Base-by-base conservation (phyloP, 2,888 invertebrate species). In the Nemapogon koenigi region DNA sequence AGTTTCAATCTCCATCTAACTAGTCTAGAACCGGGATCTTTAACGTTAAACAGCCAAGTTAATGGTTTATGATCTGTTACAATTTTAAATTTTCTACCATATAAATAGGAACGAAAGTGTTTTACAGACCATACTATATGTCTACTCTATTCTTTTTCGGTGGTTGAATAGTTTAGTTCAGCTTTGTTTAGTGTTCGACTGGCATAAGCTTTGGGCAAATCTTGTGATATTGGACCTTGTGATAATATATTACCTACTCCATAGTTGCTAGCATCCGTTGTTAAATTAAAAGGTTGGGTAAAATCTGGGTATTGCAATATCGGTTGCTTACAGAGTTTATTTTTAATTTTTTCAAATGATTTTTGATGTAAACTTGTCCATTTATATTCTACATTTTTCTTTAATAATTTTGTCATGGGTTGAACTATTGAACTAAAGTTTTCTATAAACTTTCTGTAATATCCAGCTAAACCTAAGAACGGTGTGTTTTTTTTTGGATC, bases 91-190 rank as follows among this genome's bases (percentile, higher is more conserved):
- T 54, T 46, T 19, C 49, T 46, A 11, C 62, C 63, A 22, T 22
- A 22, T 10, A 22, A 22, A 39, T 50, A 66, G 3, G 62, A 57
- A 19, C 59, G 15, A 41, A 62, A 67, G 41, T 59, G 47, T 45
- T 59, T 53, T 1, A 45, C 41, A 6, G 44, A 46, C 53, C 55
- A 62, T 3, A 64, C 47, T 6, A 68, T 58, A 0, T 58, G 55
- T 35, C 65, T 37, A n/a, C n/a, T n/a, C 2, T 62, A 39, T 49
- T 66, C 62, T 30, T 49, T 50, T 47, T 69, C 62, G 1, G 47
- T 62, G 1, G 59, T 57, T 2, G 46, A 45, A 40, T 66, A 66
- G 33, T 60, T 64, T 4, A 17, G 22, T 50, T 62, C 59, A 0
- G 51, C 46, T 40, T 48, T 45, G 39, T 53, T 62, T 11, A 58